phyloP scores from a whole-genome alignment of 2,797 vertebrate genomes.

The Sternarchorhynchus goeldii region DNA sequence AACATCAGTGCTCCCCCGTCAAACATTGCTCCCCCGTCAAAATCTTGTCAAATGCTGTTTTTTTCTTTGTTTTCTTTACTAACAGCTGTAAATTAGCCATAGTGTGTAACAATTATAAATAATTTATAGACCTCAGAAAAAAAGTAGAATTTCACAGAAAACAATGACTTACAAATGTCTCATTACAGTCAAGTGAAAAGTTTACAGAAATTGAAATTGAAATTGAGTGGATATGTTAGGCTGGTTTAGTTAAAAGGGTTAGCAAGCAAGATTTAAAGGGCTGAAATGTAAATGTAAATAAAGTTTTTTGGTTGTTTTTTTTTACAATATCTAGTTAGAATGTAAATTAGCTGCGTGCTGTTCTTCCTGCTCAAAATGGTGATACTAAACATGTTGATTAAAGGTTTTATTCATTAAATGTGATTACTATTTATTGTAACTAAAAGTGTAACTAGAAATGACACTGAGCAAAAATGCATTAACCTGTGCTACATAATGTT shows the following conservation, averaged over 20 bases:
- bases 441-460: neutral
- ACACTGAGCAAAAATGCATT: neutral
- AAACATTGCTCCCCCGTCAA: neutral
- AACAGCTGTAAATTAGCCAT: conserved; percentile 10
- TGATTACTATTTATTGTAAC: neutral
- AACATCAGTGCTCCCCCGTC: conserved; percentile 7
- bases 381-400: neutral
- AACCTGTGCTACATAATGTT: too few species aligned
- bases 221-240: neutral
- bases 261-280: conserved; percentile 1
- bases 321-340: conserved; percentile 1
- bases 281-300: conserved; percentile 16
- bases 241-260: neutral
- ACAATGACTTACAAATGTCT: conserved; percentile 4
- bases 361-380: conserved; percentile 6
- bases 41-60: neutral
- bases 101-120: neutral
- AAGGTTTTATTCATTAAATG: neutral
- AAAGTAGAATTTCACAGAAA: neutral
- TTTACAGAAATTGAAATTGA: neutral
- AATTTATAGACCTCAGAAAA: neutral
- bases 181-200: conserved; percentile 20
- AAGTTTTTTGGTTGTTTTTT: neutral
- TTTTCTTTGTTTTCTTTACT: conserved; percentile 27
- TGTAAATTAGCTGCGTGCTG: conserved; percentile 23